These are phyloP conservation scores for Onychorhynchus coronatus DNA, from an alignment of 2,113 vertebrate species.

Conservation along the genomic window DNA sequence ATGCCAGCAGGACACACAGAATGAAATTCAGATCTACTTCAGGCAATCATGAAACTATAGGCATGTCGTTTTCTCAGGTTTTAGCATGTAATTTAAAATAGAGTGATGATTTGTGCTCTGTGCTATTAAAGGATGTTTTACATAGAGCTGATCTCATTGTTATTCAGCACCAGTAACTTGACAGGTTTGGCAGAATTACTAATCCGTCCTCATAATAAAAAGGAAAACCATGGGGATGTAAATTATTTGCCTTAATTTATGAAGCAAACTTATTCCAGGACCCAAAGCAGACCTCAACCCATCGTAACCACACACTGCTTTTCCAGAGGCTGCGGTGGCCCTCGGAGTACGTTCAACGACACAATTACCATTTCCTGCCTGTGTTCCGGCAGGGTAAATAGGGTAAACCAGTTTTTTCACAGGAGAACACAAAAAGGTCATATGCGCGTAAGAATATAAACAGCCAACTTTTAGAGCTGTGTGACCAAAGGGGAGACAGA, in stretches of 20 bases:
- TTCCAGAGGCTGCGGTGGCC: not conserved
- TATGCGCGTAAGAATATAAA: rapidly evolving
- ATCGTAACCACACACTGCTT: not conserved
- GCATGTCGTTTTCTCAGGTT: not conserved
- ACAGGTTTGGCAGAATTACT: not conserved
- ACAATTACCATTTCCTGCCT: not conserved
- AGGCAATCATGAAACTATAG: not conserved
- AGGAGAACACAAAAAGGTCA: not conserved
- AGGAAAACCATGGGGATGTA: not conserved
- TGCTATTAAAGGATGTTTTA: not conserved
- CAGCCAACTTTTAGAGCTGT: not conserved
- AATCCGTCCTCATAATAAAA: not conserved
- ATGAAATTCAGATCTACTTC: not conserved
- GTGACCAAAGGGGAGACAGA: not conserved
- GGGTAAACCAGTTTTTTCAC: not conserved
- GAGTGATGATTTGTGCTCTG: not conserved
- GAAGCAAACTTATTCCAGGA: not conserved
- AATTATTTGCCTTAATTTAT: not conserved
- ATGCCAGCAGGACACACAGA: not conserved
- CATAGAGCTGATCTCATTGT: not conserved
- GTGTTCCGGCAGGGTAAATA: not conserved
- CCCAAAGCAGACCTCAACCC: not conserved
- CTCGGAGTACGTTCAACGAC: not conserved
- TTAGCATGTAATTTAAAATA: not conserved
- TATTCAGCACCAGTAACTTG: not conserved